These are phyloP conservation scores for Synergus umbraculus DNA, from an alignment of 2,888 invertebrate genomes.

Conservation along the genomic window DNA sequence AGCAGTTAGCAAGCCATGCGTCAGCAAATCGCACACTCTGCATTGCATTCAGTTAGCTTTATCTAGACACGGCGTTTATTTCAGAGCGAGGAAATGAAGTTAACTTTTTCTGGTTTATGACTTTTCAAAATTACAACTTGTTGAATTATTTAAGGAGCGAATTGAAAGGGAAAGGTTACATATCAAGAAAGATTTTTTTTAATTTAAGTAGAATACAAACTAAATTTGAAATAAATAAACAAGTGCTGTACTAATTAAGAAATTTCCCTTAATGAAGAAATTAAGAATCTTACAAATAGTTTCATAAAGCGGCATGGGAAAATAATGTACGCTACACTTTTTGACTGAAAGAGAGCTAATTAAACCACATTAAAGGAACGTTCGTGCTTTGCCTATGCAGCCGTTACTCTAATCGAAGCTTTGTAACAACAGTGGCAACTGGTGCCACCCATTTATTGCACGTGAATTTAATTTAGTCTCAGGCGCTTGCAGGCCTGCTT, in stretches of 20 bases:
- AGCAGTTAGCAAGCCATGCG: constrained; percentile 1
- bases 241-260: too few species aligned
- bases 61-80: neutral
- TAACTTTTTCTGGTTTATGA: neutral
- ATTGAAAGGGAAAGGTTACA: neutral
- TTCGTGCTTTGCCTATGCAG: neutral
- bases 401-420: constrained; percentile 58
- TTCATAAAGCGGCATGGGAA: neutral
- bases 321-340: neutral
- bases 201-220: neutral
- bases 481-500: constrained; percentile 55
- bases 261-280: too few species aligned
- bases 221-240: too few species aligned
- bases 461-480: constrained; percentile 61
- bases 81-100: neutral
- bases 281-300: too few species aligned
- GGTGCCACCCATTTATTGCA: constrained; percentile 51
- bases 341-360: neutral
- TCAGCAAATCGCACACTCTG: constrained; percentile 1
- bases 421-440: constrained; percentile 44
- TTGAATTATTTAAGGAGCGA: neutral
- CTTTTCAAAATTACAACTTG: neutral
- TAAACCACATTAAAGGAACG: constrained; percentile 26
- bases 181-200: neutral
- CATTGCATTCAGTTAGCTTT: neutral